Evolutionary conservation across 1,140 invertebrate species (phyloP), one percentile per base, ranked within the genome.

Genomic region (Pseudomyrmex gracilis): DNA sequence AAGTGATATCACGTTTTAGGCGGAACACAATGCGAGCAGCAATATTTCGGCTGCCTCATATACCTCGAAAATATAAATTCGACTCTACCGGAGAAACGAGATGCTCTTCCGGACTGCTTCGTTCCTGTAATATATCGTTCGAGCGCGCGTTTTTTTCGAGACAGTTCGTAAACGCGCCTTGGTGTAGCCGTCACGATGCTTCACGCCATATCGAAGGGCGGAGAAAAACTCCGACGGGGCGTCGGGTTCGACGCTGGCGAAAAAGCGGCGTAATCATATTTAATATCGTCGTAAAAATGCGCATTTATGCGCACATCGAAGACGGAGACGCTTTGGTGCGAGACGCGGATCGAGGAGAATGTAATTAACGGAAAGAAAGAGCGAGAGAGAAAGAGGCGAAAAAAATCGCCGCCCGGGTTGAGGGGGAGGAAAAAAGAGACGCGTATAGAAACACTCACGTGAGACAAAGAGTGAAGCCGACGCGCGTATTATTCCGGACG

Each of bases 211-310:
- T 76, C 20, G 34, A 4, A 4, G 53, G 34, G 34, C 10, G 43
- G 10, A 51, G 34, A 66, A 58, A 58, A 78, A 80, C 34, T 34
- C 13, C 13, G 20, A 20, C 43, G 12, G 24, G 20, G 49, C 12
- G 10, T 12, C 63, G 8, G 15, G 13, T 13, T n/a, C 12, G 22
- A 49, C 66, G 76, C 13, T 34, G 64, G 64, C 64, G 66, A 80
- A 71, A 80, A 71, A 76, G 34, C 13, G 15, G 58, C 58, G 47
- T 82, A 82, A 82, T 76, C 58, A 74, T 57, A 82, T 63, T 82
- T 82, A 76, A 82, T 63, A 74, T 76, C 24, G 47, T 82, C 78
- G 47, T 76, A 82, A 82, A 82, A 82, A 76, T 73, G 71, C 43
- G 51, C 49, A 82, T 76, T 73, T 82, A 82, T 76, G 49, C 34